Percentiles rank a stretch among this genome's conserved stretches.
Conservation (phyloP, 2,113 vertebrate genomes). For the Anthoscopus minutus region DNA sequence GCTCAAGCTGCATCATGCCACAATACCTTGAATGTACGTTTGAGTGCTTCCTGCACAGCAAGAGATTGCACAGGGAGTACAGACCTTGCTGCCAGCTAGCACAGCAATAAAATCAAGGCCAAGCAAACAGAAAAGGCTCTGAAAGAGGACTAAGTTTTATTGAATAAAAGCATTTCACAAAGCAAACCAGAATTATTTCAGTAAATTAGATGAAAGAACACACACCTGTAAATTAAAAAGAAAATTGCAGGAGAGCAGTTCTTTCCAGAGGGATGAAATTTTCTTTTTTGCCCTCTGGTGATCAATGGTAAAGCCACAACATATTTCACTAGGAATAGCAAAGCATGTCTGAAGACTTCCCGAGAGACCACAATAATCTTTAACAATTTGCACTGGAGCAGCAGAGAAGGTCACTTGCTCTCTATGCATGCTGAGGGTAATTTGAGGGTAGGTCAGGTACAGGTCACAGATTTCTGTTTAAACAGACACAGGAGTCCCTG, state of each 20-base stretch:
- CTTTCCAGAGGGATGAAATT: not conserved
- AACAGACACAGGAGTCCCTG: not conserved
- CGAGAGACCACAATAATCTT: not conserved
- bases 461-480: slow-evolving; percentile 6
- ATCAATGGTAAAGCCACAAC: not conserved
- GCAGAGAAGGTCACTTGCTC: not conserved
- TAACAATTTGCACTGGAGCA: not conserved
- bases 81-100: not conserved
- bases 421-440: not conserved
- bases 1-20: not conserved
- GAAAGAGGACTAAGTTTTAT: not conserved
- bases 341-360: not conserved
- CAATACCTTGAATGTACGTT: not conserved
- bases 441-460: slow-evolving; percentile 16
- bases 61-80: not conserved
- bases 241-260: not conserved
- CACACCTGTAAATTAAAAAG: not conserved
- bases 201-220: not conserved
- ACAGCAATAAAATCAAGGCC: not conserved
- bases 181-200: not conserved
- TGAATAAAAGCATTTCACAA: not conserved
- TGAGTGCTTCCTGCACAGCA: not conserved
- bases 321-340: not conserved
- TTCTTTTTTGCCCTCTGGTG: not conserved
- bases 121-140: not conserved